Evolutionary conservation across 2,888 invertebrate species (phyloP), one percentile per base, ranked within the genome.

Genomic region (Timema podura): DNA sequence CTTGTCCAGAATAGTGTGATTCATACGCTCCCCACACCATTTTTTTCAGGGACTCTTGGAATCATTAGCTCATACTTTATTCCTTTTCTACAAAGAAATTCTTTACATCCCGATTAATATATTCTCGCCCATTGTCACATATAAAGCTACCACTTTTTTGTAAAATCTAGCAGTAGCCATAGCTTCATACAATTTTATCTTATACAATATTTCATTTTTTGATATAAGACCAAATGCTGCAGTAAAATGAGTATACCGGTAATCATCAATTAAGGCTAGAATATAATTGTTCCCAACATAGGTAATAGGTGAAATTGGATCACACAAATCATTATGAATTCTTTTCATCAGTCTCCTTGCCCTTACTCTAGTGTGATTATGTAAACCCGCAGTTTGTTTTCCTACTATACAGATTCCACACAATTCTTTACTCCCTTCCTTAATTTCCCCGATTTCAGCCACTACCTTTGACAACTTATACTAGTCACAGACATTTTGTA

Each of bases 71-170:
- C 6, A 13, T 61, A 61, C 61, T 61, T 61, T 16, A 61, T 61
- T 8, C 61, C 30, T 61, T 61, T 61, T 61, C 15, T 13, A 44
- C 61, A 61, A 61, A 61, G 61, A 61, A 61, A 30, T 16, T 8
- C 9, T 61, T 61, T 61, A 61, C n/a, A 16, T 30, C 30, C 3
- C 45, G 61, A 30, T n/a, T 61, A 13, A 61, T 45, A 30, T 61
- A 61, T 16, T 16, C 61, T 45, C 30, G 30, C 45, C 2, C 61
- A 61, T 61, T 61, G 45, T 16, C 61, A 61, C 61, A 61, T 30
- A 9, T 30, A 30, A 61, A 61, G 15, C 61, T 10, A 30, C 30
- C 30, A 30, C 5, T 61, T 13, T 61, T 61, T 11, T 16, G 61
- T 2, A 11, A 11, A 61, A 61, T 13, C 61, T 2, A 61, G 6